These are phyloP conservation scores for Propithecus coquereli DNA, from an alignment of 2,113 vertebrate genomes.

Conservation along the genomic window DNA sequence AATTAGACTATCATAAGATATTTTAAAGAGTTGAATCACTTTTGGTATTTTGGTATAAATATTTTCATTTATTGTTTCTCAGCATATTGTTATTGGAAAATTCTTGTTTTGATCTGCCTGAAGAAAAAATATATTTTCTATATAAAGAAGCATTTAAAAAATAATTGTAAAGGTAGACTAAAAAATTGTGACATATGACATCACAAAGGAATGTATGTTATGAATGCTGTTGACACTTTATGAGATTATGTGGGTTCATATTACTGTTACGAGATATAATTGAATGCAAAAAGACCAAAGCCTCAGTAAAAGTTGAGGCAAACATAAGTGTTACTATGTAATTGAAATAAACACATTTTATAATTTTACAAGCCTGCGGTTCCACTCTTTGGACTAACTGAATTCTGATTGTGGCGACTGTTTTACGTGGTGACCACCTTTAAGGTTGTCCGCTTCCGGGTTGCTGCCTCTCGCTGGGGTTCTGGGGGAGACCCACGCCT, in stretches of 20 bases:
- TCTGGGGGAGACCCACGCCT: fast-evolving
- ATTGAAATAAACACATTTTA: constrained; percentile 83
- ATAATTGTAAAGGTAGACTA: not conserved
- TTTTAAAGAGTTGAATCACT: constrained; percentile 55
- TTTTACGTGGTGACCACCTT: too few species aligned
- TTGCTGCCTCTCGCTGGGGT: fast-evolving
- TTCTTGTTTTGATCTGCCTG: constrained; percentile 49
- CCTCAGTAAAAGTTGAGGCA: constrained; percentile 52
- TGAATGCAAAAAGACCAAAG: constrained; percentile 36
- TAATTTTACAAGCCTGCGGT: constrained; percentile 68
- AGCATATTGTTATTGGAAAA: constrained; percentile 23
- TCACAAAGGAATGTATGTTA: not conserved
- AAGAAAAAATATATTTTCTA: constrained; percentile 65
- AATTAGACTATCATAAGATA: not conserved
- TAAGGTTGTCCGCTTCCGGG: fast-evolving
- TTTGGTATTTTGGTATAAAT: constrained; percentile 24
- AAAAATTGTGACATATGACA: not conserved
- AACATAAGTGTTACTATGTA: constrained; percentile 67
- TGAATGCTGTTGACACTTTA: not conserved
- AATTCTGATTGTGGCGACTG: not conserved
- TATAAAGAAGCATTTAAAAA: constrained; percentile 53
- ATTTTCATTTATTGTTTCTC: constrained; percentile 50
- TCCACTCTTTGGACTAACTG: constrained; percentile 62
- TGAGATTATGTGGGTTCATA: not conserved
- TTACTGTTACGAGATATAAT: constrained; percentile 63